Percentiles rank a stretch among this genome's conserved stretches.
phyloP scores from a whole-genome alignment of 2,113 vertebrate genomes.

The Verasper variegatus region DNA sequence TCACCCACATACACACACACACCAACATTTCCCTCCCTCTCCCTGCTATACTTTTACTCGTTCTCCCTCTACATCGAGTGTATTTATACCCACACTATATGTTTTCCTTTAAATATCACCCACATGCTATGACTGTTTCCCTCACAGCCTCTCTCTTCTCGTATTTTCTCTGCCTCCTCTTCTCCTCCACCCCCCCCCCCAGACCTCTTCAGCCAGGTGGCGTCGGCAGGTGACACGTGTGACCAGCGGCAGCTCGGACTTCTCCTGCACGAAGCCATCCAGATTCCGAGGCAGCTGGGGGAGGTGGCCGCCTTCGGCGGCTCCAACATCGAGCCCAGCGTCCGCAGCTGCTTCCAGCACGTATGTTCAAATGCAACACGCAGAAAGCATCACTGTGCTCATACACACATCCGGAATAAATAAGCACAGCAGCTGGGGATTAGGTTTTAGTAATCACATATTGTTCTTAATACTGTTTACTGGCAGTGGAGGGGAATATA shows the following conservation, averaged over 20 bases:
- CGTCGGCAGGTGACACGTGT: conserved; percentile 89
- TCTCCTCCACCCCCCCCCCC: not conserved
- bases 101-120: conserved; percentile 29
- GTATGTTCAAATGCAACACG: conserved; percentile 74
- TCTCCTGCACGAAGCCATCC: conserved; percentile 94
- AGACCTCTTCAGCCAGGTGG: conserved; percentile 96
- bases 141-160: not conserved
- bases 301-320: conserved; percentile 97
- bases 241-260: conserved; percentile 95
- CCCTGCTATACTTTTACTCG: not conserved
- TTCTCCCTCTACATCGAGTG: not conserved
- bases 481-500: not conserved
- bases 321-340: conserved; percentile 97
- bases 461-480: conserved; percentile 13
- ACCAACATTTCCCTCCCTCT: conserved; percentile 36
- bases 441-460: conserved; percentile 1
- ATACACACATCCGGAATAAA: not conserved
- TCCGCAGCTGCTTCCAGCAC: conserved; percentile 97
- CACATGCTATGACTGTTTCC: conserved; percentile 18
- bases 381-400: not conserved
- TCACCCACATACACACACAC: conserved; percentile 8
- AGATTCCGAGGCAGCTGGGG: conserved; percentile 94
- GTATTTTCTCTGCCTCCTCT: not conserved
- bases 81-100: conserved; percentile 39
- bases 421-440: not conserved